Conservation (phyloP, 1,140 invertebrate genomes). For the Stenopsyche tienmushanensis region DNA sequence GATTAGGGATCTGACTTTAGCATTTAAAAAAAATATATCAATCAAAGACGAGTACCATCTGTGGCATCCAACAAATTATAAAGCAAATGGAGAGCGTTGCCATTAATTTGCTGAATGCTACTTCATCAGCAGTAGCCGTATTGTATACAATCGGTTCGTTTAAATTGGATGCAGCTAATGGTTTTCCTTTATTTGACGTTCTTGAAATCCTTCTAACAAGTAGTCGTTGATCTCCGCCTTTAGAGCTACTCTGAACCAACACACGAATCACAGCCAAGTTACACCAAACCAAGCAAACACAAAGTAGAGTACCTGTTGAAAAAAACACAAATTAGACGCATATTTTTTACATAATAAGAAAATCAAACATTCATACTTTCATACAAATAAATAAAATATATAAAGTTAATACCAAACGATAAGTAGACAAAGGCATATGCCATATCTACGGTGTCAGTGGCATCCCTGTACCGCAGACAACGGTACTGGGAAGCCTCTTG, state of each 20-base stretch:
- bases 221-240: conserved; percentile 49
- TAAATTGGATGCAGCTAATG: conserved; percentile 37
- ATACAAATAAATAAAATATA: conserved; percentile 1
- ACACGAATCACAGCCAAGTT: conserved; percentile 79
- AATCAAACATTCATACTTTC: neutral
- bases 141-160: conserved; percentile 46
- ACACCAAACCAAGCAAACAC: conserved; percentile 75
- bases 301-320: conserved; percentile 67
- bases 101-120: conserved; percentile 82
- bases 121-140: conserved; percentile 72
- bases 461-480: conserved; percentile 73
- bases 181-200: conserved; percentile 52
- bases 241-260: conserved; percentile 63
- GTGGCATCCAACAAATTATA: conserved; percentile 82
- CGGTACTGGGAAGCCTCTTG: conserved; percentile 45
- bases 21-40: neutral
- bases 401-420: conserved; percentile 63
- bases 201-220: conserved; percentile 58
- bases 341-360: neutral
- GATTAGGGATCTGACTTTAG: conserved; percentile 18
- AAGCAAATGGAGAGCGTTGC: conserved; percentile 78
- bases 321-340: neutral
- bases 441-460: conserved; percentile 62
- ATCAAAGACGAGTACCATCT: conserved; percentile 64
- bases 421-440: conserved; percentile 79